Conservation (phyloP, 2,888 invertebrate species). For the Dastarcus helophoroides region DNA sequence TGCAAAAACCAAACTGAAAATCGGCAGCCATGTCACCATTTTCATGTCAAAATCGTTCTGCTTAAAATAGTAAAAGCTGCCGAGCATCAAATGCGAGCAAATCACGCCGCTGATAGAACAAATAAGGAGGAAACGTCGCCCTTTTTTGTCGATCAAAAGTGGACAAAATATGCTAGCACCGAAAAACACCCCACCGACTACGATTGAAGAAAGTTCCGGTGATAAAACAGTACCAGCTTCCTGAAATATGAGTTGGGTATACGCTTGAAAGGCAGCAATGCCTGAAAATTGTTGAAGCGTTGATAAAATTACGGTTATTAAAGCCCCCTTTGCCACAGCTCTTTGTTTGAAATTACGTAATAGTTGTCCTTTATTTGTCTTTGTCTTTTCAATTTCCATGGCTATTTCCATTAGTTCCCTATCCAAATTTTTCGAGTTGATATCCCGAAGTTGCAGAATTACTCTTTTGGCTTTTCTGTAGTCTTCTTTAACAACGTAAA, state of each 20-base stretch:
- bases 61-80: constrained; percentile 53
- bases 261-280: constrained; percentile 16
- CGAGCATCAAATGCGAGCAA: constrained; percentile 46
- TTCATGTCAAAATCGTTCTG: too few species aligned
- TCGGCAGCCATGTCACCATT: constrained; percentile 23
- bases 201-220: constrained; percentile 55
- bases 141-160: constrained; percentile 61
- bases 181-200: constrained; percentile 63
- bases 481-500: too few species aligned
- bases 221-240: constrained; percentile 50
- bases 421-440: too few species aligned
- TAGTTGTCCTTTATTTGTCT: constrained; percentile 23
- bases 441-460: constrained; percentile 32
- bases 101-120: constrained; percentile 55
- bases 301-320: constrained; percentile 13
- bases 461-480: too few species aligned
- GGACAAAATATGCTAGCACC: constrained; percentile 59
- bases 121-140: constrained; percentile 57
- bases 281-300: constrained; percentile 20
- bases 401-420: constrained; percentile 24
- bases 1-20: constrained; percentile 52
- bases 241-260: constrained; percentile 44
- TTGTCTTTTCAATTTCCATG: constrained; percentile 28
- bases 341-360: too few species aligned
- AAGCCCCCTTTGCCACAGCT: too few species aligned